phyloP scores from a whole-genome alignment of 2,888 invertebrate genomes.

The Isotomurus palustris region DNA sequence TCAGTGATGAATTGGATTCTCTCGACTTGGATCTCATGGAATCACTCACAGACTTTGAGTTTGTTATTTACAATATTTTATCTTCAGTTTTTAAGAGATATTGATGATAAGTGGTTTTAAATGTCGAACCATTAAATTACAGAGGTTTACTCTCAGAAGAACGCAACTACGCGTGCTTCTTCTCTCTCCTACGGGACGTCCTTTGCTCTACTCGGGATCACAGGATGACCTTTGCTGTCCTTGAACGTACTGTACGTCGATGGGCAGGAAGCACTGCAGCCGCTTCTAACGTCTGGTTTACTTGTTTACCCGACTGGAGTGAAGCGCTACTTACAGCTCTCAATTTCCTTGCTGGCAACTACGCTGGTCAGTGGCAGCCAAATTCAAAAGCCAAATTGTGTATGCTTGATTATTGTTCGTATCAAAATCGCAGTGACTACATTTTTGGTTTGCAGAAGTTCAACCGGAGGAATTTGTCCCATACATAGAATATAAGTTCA shows the following conservation, averaged over 20 bases:
- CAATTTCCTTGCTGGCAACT: conserved; percentile 77
- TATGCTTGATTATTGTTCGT: too few relatives aligned
- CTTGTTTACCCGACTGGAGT: conserved; percentile 65
- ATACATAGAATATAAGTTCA: conserved; percentile 77
- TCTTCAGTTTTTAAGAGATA: neutral
- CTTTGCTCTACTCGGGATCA: conserved; percentile 81
- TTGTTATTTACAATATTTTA: conserved; percentile 11
- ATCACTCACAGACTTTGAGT: conserved; percentile 45
- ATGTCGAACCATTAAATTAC: conserved; percentile 19
- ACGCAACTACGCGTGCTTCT: conserved; percentile 71
- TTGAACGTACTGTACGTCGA: conserved; percentile 67
- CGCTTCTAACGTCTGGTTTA: conserved; percentile 74
- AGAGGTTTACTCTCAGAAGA: conserved; percentile 62
- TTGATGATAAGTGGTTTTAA: neutral
- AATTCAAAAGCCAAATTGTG: too few relatives aligned
- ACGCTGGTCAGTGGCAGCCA: too few relatives aligned
- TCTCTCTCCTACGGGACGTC: conserved; percentile 80
- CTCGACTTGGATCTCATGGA: conserved; percentile 49
- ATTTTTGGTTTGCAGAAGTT: conserved; percentile 49
- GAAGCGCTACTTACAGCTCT: conserved; percentile 70
- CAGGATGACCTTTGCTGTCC: conserved; percentile 69
- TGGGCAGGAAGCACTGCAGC: conserved; percentile 78
- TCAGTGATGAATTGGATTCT: conserved; percentile 50
- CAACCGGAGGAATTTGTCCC: conserved; percentile 84
- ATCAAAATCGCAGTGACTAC: too few relatives aligned